Evolutionary conservation across 2,888 invertebrate species (phyloP), one percentile per base, ranked within the genome.

Genomic region (Acrobasis suavella): DNA sequence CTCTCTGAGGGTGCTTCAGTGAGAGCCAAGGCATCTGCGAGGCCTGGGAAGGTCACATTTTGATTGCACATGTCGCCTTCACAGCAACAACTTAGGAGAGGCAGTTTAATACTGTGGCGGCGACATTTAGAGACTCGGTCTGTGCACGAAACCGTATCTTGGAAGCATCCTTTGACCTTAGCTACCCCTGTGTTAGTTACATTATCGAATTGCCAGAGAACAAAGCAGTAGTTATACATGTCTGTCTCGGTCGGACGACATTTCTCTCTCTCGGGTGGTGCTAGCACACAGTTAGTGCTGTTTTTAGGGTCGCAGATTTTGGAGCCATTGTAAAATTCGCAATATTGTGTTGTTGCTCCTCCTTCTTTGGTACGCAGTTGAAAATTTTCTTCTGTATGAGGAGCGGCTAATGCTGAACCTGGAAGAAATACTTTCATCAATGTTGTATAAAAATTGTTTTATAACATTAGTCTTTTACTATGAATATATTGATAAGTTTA

Each of bases 1-100:
- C 69, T 76, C 49, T 86, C 83, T 0, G 83, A 82, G 1, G 89
- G 86, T n/a, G n/a, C n/a, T 0, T 88, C 90, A 0, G 91, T 89
- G n/a, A 79, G 81, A 0, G 77, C 62, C 63, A 83, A 78, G 3
- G 84, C 85, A 1, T 87, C 84, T 67, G 88, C 89, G 14, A 88
- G 64, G 1, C 91, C 91, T 0, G 92, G 92, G 70, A 91, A 91
- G 61, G 94, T 94, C 68, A 95, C 95, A 73, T 97, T 95, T 71
- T 93, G 93, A 85, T 98, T 98, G 86, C 98, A 98, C 93, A 95
- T 93, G 61, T 92, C 89, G 0, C 92, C 92, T 81, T 96, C 96
- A 83, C 98, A 98, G 82, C 98, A 98, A 83, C 98, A 98, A 84
- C 96, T 98, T 67, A 96, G 92, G 37, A 96, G 92, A 32, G 94